Evolutionary conservation across 2,113 vertebrate species (phyloP).

Genomic region (Hippocampus comes): DNA sequence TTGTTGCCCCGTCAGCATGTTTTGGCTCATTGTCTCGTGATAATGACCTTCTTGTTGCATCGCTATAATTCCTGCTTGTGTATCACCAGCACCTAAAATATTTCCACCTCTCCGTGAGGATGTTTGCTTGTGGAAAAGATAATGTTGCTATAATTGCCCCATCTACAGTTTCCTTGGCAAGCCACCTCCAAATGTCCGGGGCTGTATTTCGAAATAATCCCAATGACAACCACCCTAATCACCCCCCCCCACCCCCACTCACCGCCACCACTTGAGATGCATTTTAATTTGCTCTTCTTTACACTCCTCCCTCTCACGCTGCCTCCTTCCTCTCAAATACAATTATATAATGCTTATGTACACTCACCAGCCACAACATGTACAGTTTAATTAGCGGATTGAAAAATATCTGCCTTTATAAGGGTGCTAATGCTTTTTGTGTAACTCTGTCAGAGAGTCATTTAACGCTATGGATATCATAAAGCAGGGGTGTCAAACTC

Average conservation of each 20-base stretch:
- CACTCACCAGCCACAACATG: constrained; percentile 1
- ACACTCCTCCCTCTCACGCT: constrained; percentile 34
- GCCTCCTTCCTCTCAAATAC: constrained; percentile 35
- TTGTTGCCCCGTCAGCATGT: not conserved
- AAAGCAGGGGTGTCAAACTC: too few species aligned
- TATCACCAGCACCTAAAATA: constrained; percentile 1
- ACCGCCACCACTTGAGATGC: constrained; percentile 9
- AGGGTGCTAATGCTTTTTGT: not conserved
- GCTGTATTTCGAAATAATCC: constrained; percentile 30
- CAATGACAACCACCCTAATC: constrained; percentile 10
- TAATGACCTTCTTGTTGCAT: not conserved
- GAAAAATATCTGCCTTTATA: not conserved
- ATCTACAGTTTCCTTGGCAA: constrained; percentile 3
- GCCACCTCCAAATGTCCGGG: constrained; percentile 4
- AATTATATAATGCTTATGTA: constrained; percentile 34
- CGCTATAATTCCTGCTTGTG: not conserved
- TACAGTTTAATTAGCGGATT: not conserved
- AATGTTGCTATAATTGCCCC: constrained; percentile 9
- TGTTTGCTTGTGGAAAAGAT: constrained; percentile 2
- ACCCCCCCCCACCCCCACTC: constrained; percentile 1
- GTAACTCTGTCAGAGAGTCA: not conserved
- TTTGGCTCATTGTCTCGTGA: not conserved
- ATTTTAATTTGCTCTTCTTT: constrained; percentile 31
- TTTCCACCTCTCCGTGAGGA: constrained; percentile 6
- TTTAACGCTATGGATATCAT: not conserved